Conservation (phyloP, 2,113 vertebrate genomes). For the Protobothrops mucrosquamatus region DNA sequence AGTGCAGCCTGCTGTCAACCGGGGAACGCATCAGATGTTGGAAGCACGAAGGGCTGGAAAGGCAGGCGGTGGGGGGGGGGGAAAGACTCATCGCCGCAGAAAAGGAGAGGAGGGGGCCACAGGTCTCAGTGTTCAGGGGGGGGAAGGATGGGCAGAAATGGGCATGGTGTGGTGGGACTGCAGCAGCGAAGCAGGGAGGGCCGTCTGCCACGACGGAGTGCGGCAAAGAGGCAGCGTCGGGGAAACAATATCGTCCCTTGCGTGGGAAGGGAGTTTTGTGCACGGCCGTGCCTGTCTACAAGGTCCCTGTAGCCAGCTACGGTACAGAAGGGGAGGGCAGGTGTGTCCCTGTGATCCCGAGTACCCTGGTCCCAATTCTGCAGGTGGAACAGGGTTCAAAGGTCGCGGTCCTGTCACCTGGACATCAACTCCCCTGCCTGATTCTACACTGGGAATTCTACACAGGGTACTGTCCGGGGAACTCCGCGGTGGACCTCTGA, state of each 20-base stretch:
- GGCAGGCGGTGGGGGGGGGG: no score
- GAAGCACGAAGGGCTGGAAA: background rate
- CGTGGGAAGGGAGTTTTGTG: background rate
- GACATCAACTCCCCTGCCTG: background rate
- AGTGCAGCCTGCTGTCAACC: background rate
- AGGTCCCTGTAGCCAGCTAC: background rate
- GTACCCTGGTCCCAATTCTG: background rate
- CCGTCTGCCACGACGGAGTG: background rate
- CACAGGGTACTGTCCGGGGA: background rate
- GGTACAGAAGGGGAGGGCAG: background rate
- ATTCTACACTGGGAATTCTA: background rate
- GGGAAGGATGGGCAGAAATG: background rate
- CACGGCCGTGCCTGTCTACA: background rate
- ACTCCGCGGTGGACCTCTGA: fast-evolving
- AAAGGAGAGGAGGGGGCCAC: background rate
- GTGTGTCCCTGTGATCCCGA: no score
- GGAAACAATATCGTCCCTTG: background rate
- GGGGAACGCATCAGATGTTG: background rate
- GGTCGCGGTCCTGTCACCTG: background rate
- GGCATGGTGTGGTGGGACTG: background rate
- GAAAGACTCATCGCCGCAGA: no score
- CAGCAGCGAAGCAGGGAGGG: background rate
- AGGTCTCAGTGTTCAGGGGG: fast-evolving
- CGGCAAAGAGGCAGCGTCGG: background rate
- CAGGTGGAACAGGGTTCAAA: background rate